Evolutionary conservation across 2,113 vertebrate species (phyloP).

Genomic region (Brachyistius frenatus): DNA sequence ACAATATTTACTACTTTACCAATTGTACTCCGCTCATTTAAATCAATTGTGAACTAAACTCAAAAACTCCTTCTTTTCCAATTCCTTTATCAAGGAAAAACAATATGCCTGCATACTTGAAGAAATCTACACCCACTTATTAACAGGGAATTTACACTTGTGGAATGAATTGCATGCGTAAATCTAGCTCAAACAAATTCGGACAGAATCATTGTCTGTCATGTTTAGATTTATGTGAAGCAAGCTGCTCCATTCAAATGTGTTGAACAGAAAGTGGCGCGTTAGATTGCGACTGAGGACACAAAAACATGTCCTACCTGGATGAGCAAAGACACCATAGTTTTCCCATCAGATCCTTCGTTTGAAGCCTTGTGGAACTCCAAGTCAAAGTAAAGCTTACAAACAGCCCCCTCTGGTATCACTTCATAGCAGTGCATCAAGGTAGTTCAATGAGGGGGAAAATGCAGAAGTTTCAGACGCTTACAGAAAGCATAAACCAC

Average conservation of each 20-base stretch:
- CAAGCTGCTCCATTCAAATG: background rate
- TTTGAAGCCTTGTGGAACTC: constrained; percentile 93
- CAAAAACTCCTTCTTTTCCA: no score
- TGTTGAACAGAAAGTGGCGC: background rate
- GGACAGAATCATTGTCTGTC: no score
- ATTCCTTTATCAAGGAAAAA: background rate
- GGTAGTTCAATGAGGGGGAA: constrained; percentile 26
- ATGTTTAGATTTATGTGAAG: no score
- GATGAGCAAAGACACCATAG: constrained; percentile 91
- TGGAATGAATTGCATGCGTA: background rate
- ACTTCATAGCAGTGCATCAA: constrained; percentile 98
- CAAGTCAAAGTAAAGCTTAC: constrained; percentile 98
- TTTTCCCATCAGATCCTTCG: constrained; percentile 85
- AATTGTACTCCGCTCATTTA: no score
- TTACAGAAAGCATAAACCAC: no score
- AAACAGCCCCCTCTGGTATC: constrained; percentile 94
- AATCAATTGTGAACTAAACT: no score
- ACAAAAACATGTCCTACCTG: constrained; percentile 82
- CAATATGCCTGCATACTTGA: background rate
- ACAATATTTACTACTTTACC: no score
- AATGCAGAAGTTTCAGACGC: no score
- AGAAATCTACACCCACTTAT: background rate
- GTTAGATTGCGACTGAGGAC: background rate
- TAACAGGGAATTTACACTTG: background rate
- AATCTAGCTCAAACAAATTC: no score